A percentile compares a stretch with the other conserved stretches of the same genome.
Conservation (phyloP, 2,113 vertebrate genomes). For the Brachionichthys hirsutus region DNA sequence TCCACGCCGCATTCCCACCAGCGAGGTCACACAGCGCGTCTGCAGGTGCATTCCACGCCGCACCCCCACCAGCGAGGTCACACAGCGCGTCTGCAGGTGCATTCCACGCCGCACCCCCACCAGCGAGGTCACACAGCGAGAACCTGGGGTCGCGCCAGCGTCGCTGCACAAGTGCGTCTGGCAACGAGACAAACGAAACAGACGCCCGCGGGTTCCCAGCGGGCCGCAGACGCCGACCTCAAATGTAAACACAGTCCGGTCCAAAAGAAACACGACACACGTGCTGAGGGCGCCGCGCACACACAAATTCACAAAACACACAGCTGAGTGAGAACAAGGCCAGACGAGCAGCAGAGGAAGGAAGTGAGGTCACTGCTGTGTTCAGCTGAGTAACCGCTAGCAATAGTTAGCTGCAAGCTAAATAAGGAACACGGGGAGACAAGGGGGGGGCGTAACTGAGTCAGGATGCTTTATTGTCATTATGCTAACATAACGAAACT, state of each 20-base stretch:
- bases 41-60: conserved; percentile 44
- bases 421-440: too few species aligned
- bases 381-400: too few species aligned
- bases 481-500: too few species aligned
- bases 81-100: conserved; percentile 39
- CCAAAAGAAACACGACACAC: conserved; percentile 60
- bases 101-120: conserved; percentile 27
- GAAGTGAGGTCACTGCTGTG: too few species aligned
- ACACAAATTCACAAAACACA: not conserved
- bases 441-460: too few species aligned
- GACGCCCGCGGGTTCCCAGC: conserved; percentile 55
- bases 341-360: not conserved
- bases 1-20: conserved; percentile 25
- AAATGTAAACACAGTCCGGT: conserved; percentile 57
- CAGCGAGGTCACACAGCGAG: conserved; percentile 25
- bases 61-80: conserved; percentile 34
- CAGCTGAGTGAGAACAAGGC: too few species aligned
- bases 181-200: conserved; percentile 46
- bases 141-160: conserved; percentile 35
- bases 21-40: conserved; percentile 31
- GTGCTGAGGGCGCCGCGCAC: conserved; percentile 25
- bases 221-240: conserved; percentile 55
- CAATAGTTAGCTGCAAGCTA: too few species aligned
- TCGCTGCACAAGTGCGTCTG: conserved; percentile 14
- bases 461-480: too few species aligned